Conservation (phyloP, 2,797 vertebrate species). For the Macrochelys suwanniensis region DNA sequence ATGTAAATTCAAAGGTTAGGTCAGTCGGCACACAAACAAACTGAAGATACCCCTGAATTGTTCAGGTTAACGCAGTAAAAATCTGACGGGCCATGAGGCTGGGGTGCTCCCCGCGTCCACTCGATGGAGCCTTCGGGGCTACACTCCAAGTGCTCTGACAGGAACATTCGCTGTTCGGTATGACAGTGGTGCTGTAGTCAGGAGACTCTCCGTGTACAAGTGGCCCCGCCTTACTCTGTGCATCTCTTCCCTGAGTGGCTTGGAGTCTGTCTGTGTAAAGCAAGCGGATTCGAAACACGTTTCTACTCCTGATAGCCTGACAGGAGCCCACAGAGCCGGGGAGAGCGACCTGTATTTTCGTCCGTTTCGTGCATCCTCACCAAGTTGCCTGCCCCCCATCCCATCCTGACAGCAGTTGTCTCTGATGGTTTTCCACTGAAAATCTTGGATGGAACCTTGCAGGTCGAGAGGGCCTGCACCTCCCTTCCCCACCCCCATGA, state of each 20-base stretch:
- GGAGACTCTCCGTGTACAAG: slow-evolving; percentile 53
- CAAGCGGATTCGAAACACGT: slow-evolving; percentile 71
- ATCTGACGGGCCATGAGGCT: fast-evolving
- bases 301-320: slow-evolving; percentile 57
- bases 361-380: slow-evolving; percentile 13
- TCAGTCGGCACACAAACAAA: fast-evolving
- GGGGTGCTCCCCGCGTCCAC: background rate
- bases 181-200: slow-evolving; percentile 8
- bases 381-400: slow-evolving; percentile 56
- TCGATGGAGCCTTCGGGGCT: background rate
- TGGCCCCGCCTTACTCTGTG: slow-evolving; percentile 65
- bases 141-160: fast-evolving
- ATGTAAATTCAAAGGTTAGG: background rate
- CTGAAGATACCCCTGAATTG: background rate
- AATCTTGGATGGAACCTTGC: no score
- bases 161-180: background rate
- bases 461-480: background rate
- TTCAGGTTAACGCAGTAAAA: background rate
- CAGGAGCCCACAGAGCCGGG: slow-evolving; percentile 55
- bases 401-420: background rate
- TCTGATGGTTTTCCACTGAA: no score
- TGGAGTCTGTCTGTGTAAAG: slow-evolving; percentile 48
- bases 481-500: background rate
- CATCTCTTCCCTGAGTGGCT: slow-evolving; percentile 53
- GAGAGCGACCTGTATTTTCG: slow-evolving; percentile 58